Evolutionary conservation across 2,797 vertebrate genomes (phyloP), one percentile per base, ranked within the genome.

Genomic region (Pitangus sulphuratus): DNA sequence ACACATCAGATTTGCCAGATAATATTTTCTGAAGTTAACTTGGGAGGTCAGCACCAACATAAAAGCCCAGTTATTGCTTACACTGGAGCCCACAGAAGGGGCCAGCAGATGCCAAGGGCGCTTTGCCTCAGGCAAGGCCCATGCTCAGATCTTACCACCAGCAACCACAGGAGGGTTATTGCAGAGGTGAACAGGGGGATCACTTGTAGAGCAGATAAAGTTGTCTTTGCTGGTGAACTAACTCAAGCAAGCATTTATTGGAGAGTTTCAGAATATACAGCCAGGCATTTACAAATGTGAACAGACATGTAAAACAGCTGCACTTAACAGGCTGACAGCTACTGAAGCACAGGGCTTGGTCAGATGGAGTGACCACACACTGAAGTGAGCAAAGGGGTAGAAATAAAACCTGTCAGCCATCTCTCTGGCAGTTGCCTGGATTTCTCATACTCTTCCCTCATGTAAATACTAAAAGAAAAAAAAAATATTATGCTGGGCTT

Each of bases 21-120:
- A 94, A 69, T 48, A 2, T 93, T 94, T 94, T 72, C 79, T 93
- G 74, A 92, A 93, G 60, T 65, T 77, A 47, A 61, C 82, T n/a
- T 79, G 44, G 50, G 70, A 83, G 77, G 88, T 95, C 92, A 82
- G 50, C 62, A 77, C 26, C 33, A 8, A 42, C 71, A 78, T 77
- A 31, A 93, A 86, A 95, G 47, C n/a, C 39, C 64, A 31, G 50
- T 37, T 85, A 50, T 6, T 50, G 22, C 68, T 85, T 58, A 75
- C 50, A 72, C 18, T 47, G 31, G 25, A 87, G 53, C 50, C 28
- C 65, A 65, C 39, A 84, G 62, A 87, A 88, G 40, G 50, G 54
- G 24, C 24, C 40, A 54, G 69, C 31, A 81, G 69, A 33, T 74
- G 69, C 77, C 61, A 84, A 64, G 19, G 50, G 69, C 15, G 0